Conservation (phyloP, 2,113 vertebrate genomes). For the Acanthochromis polyacanthus region DNA sequence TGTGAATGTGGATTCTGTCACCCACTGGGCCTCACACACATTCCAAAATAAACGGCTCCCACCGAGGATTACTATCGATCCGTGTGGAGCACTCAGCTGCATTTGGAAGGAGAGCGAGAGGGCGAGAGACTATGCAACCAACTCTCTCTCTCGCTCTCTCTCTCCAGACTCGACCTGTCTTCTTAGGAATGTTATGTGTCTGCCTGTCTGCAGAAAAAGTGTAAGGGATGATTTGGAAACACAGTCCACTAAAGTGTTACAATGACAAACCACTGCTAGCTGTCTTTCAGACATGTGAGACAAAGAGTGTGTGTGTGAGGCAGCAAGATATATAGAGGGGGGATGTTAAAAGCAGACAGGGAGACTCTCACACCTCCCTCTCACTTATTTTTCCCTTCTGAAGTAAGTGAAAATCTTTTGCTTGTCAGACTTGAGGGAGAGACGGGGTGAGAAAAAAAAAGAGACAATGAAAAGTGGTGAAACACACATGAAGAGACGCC, state of each 20-base stretch:
- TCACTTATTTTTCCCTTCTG: conserved; percentile 51
- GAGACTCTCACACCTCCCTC: conserved; percentile 38
- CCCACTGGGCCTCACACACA: conserved; percentile 74
- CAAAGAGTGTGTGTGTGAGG: conserved; percentile 1
- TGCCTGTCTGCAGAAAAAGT: conserved; percentile 64
- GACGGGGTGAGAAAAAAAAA: conserved; percentile 23
- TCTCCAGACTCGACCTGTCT: conserved; percentile 17
- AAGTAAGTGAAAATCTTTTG: conserved; percentile 57
- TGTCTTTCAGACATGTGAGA: conserved; percentile 58
- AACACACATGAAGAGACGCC: conserved; percentile 51
- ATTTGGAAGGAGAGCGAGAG: conserved; percentile 49
- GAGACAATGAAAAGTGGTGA: conserved; percentile 52
- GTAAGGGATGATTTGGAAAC: conserved; percentile 66
- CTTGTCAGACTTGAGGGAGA: conserved; percentile 68
- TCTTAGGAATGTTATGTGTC: conserved; percentile 67
- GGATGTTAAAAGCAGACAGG: conserved; percentile 32
- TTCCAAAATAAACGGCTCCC: conserved; percentile 81
- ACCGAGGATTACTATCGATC: conserved; percentile 81
- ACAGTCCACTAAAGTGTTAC: conserved; percentile 63
- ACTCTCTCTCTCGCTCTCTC: conserved; percentile 20
- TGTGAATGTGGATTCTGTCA: conserved; percentile 70
- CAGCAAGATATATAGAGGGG: conserved; percentile 3
- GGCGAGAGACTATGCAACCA: conserved; percentile 16
- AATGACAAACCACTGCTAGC: conserved; percentile 62
- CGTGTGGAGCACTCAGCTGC: conserved; percentile 66